These are phyloP conservation scores for Sinocyclocheilus maitianheensis DNA, from an alignment of 2,113 vertebrate genomes.

Conservation along the genomic window DNA sequence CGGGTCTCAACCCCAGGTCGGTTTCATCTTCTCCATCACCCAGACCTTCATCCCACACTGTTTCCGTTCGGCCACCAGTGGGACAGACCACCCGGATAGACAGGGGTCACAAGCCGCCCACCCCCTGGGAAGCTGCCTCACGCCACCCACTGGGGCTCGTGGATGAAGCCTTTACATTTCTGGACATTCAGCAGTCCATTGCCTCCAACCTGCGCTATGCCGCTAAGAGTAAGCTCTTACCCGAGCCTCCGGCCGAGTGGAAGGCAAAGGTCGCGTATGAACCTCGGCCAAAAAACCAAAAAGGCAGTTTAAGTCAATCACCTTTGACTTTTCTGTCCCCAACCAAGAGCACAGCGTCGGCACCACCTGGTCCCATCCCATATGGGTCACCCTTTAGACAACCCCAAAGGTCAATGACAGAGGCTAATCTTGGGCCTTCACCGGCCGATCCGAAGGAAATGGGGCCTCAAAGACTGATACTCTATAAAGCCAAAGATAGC, in stretches of 20 bases:
- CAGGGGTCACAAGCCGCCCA: slow-evolving; percentile 75
- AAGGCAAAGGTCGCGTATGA: slow-evolving; percentile 75
- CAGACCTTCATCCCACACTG: slow-evolving; percentile 67
- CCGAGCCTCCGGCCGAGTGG: slow-evolving; percentile 81
- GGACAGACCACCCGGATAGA: slow-evolving; percentile 67
- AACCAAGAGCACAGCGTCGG: slow-evolving; percentile 65
- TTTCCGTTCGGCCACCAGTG: slow-evolving; percentile 56
- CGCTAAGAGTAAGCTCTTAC: slow-evolving; percentile 84
- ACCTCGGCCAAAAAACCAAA: slow-evolving; percentile 59
- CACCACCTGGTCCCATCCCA: slow-evolving; percentile 57
- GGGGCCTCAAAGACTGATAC: slow-evolving; percentile 65
- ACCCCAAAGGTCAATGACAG: slow-evolving; percentile 74
- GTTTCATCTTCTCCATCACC: slow-evolving; percentile 70
- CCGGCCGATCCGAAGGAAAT: slow-evolving; percentile 74
- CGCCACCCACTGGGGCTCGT: slow-evolving; percentile 87
- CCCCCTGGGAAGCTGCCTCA: slow-evolving; percentile 92
- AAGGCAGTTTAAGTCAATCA: slow-evolving; percentile 55
- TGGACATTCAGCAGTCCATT: slow-evolving; percentile 83
- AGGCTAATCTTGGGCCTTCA: slow-evolving; percentile 67
- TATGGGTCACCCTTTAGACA: slow-evolving; percentile 73
- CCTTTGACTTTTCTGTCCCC: slow-evolving; percentile 59
- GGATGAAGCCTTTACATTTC: slow-evolving; percentile 86
- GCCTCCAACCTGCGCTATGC: slow-evolving; percentile 84
- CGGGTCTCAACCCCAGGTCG: slow-evolving; percentile 66
- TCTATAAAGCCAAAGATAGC: slow-evolving; percentile 78